A percentile compares a stretch with the other conserved stretches of the same genome.
These are phyloP conservation scores for Thaumatotibia leucotreta DNA, from an alignment of 1,140 invertebrate genomes.

Conservation along the genomic window DNA sequence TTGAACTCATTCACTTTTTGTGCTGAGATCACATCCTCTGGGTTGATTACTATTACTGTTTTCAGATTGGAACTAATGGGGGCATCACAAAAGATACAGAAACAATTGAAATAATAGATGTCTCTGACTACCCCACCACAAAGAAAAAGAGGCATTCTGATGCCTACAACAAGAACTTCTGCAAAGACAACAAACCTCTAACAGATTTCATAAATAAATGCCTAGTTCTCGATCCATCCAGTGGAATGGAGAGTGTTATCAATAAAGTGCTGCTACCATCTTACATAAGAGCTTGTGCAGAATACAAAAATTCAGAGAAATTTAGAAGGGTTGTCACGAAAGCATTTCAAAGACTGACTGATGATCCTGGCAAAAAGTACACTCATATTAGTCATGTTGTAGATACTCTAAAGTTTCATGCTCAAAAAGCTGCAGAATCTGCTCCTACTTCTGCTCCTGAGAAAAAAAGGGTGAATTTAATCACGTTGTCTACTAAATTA, in stretches of 20 bases:
- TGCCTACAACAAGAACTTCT: not conserved
- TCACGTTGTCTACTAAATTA: not conserved
- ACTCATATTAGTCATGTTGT: not conserved
- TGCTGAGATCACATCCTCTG: too few species aligned
- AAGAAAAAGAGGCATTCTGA: not conserved
- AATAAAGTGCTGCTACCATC: not conserved
- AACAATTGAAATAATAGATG: not conserved
- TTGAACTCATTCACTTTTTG: too few species aligned
- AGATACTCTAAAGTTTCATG: slow-evolving; percentile 1
- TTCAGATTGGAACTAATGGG: not conserved
- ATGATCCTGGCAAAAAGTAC: not conserved
- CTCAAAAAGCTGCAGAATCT: not conserved
- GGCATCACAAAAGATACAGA: not conserved
- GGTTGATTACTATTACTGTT: too few species aligned
- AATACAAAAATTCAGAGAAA: not conserved
- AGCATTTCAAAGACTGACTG: not conserved
- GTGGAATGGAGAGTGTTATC: not conserved
- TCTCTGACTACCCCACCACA: not conserved
- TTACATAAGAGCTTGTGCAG: not conserved
- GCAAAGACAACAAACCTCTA: not conserved
- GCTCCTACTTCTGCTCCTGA: not conserved
- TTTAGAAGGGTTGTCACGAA: not conserved
- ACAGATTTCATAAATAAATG: slow-evolving; percentile 1
- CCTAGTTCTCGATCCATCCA: not conserved
- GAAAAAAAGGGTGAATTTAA: not conserved